Evolutionary conservation across 2,797 vertebrate species (phyloP).

Genomic region (Gambelia wislizenii): DNA sequence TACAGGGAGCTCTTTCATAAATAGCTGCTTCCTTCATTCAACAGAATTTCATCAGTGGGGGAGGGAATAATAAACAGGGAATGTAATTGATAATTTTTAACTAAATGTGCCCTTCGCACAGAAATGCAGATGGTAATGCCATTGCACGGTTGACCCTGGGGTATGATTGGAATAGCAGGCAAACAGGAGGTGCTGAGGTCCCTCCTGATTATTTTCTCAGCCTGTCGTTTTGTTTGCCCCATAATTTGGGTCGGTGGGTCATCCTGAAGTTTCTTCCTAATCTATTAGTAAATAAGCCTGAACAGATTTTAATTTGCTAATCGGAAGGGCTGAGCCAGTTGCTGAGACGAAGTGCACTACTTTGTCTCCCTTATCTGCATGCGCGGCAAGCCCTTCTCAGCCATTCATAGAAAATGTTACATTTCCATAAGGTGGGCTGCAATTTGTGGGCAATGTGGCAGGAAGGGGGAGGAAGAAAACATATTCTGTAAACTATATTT

Average conservation of each 20-base stretch:
- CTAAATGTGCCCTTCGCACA: conserved; percentile 78
- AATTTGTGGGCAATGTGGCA: conserved; percentile 76
- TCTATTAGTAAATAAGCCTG: conserved; percentile 88
- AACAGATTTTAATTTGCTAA: conserved; percentile 87
- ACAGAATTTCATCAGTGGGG: conserved; percentile 61
- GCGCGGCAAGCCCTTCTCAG: conserved; percentile 70
- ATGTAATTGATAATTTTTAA: conserved; percentile 81
- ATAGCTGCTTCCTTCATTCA: conserved; percentile 56
- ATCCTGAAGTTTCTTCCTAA: conserved; percentile 81
- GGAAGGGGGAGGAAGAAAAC: conserved; percentile 15
- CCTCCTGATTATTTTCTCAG: conserved; percentile 81
- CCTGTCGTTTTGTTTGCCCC: conserved; percentile 79
- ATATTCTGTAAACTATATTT: conserved; percentile 75
- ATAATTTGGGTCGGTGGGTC: conserved; percentile 80
- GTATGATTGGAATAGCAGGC: conserved; percentile 70
- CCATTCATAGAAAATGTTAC: conserved; percentile 87
- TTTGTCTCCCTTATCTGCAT: conserved; percentile 83
- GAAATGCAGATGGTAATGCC: conserved; percentile 78
- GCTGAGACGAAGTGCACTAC: conserved; percentile 77
- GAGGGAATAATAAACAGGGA: conserved; percentile 65
- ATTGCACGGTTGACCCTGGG: conserved; percentile 68
- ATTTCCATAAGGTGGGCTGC: conserved; percentile 85
- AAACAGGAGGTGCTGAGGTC: conserved; percentile 81
- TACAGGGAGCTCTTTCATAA: neutral
- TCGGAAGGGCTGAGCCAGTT: conserved; percentile 81